A percentile compares a stretch with the other conserved stretches of the same genome.
phyloP scores from a whole-genome alignment of 2,113 vertebrate genomes.

The Xiphophorus hellerii region DNA sequence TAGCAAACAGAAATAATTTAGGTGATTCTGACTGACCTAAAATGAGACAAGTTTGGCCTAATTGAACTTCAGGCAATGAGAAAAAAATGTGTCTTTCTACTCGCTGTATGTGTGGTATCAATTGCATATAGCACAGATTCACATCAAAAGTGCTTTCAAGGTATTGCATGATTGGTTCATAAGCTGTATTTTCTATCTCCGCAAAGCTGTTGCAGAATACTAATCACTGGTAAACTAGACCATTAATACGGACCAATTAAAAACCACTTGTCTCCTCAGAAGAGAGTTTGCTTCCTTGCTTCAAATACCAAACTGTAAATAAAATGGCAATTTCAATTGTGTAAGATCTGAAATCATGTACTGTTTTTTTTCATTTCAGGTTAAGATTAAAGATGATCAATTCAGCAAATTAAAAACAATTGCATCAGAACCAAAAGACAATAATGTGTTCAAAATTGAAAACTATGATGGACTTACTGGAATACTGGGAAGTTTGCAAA shows the following conservation, averaged over 20 bases:
- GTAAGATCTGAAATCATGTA: neutral
- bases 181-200: no score
- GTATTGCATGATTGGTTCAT: no score
- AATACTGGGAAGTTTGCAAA: conserved; percentile 79
- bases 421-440: conserved; percentile 62
- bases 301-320: neutral
- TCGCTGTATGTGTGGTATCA: no score
- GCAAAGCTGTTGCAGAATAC: no score
- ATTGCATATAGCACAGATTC: no score
- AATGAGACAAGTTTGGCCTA: no score
- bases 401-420: conserved; percentile 3
- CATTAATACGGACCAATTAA: neutral
- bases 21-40: no score
- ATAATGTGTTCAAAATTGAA: conserved; percentile 69
- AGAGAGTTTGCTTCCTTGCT: neutral
- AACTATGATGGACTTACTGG: conserved; percentile 69
- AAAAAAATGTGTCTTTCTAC: no score
- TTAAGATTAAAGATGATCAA: conserved; percentile 34
- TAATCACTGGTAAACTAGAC: no score
- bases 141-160: no score
- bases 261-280: neutral
- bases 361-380: conserved; percentile 50
- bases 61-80: no score
- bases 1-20: no score
- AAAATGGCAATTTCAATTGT: neutral